Percentiles rank a stretch among this genome's conserved stretches.
Evolutionary conservation across 2,888 invertebrate species (phyloP).

Genomic region (Gymnoscelis rufifasciata): DNA sequence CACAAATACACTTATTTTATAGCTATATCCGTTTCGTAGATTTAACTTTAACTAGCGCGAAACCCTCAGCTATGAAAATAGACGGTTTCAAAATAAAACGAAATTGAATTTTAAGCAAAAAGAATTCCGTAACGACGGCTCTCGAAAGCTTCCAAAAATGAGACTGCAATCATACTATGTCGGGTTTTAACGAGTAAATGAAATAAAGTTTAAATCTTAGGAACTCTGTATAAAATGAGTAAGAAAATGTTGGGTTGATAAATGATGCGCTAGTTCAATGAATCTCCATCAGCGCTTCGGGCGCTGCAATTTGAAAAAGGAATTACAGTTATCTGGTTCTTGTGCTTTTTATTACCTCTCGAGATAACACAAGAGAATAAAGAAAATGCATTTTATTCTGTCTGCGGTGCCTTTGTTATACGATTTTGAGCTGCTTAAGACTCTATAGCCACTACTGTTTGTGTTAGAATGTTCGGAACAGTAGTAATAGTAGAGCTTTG

Average conservation of each 20-base stretch:
- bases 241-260: constrained; percentile 64
- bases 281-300: constrained; percentile 66
- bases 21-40: constrained; percentile 5
- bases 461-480: neutral
- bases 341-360: constrained; percentile 40
- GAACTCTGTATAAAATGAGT: constrained; percentile 53
- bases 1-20: neutral
- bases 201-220: constrained; percentile 57
- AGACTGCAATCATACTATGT: constrained; percentile 48
- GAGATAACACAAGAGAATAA: constrained; percentile 35
- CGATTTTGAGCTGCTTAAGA: neutral
- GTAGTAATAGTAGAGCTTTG: neutral
- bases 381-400: constrained; percentile 26
- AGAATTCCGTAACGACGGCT: constrained; percentile 21
- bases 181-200: constrained; percentile 47
- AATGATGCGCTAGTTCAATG: constrained; percentile 67
- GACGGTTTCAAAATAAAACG: constrained; percentile 19
- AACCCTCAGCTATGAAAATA: constrained; percentile 15
- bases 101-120: constrained; percentile 23
- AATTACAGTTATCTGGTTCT: constrained; percentile 50
- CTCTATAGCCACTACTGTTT: neutral
- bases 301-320: constrained; percentile 61
- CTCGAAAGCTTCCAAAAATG: constrained; percentile 46
- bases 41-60: constrained; percentile 11
- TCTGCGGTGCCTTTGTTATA: constrained; percentile 12